Evolutionary conservation across 1,140 invertebrate genomes (phyloP).

Genomic region (Cecropterus lyciades): DNA sequence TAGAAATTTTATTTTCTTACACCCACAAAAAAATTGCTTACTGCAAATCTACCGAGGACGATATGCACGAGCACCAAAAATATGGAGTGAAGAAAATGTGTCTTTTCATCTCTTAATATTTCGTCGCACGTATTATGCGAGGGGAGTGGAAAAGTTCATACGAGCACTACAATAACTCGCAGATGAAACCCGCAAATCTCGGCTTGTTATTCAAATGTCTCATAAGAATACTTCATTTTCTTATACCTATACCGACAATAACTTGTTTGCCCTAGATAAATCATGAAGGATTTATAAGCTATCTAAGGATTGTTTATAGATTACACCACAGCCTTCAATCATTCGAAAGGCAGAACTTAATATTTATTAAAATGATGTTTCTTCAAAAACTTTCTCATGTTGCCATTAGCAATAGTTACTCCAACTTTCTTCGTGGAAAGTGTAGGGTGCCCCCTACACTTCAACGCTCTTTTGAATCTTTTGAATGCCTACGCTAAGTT

Average conservation of each 20-base stretch:
- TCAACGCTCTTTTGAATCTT: no score
- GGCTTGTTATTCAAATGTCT: background rate
- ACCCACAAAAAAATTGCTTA: background rate
- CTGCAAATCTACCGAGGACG: background rate
- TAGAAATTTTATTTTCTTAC: no score
- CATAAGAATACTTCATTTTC: constrained; percentile 1
- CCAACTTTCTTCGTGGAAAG: no score
- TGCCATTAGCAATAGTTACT: no score
- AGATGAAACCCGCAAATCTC: background rate
- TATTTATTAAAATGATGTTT: no score
- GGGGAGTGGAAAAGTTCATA: background rate
- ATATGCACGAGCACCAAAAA: background rate
- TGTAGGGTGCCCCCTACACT: no score
- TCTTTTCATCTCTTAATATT: constrained; percentile 1
- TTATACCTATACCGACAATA: background rate
- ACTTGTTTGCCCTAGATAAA: background rate
- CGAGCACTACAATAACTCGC: background rate
- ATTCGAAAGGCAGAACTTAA: no score
- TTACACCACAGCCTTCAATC: no score
- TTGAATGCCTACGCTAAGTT: no score
- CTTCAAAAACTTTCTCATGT: no score
- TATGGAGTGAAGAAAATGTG: background rate
- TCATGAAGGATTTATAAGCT: background rate
- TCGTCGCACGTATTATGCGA: background rate
- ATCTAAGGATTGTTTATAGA: no score